Evolutionary conservation across 2,113 vertebrate genomes (phyloP), one percentile per base, ranked within the genome.

Genomic region (Pterocles burchelli): DNA sequence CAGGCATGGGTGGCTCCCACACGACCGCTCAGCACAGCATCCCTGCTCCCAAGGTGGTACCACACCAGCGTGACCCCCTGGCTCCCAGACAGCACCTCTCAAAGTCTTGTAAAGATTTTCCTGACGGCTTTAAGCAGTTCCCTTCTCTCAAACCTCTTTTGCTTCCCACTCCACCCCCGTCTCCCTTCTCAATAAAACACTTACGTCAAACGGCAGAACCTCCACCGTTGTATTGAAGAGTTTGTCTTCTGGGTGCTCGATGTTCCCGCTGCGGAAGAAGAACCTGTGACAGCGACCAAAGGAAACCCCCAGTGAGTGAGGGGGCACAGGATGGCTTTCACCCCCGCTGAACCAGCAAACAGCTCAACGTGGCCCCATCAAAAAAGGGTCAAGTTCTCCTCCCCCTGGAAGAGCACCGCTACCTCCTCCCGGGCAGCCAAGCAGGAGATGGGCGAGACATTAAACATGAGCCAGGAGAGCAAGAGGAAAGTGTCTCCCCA

Each of bases 261-360:
- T 99, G 97, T 99, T 99, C 52, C 99, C 99, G 8, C 99, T 99
- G 75, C 99, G 98, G 96, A 99, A 99, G 98, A 99, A 99, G 98
- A 98, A 99, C 98, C 99, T 99, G 97, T 86, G 93, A 85, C 74
- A 85, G 79, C 90, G 82, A 91, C 11, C 88, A 93, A 93, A 90
- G 59, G 79, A 78, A 71, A 87, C 36, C 68, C 73, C 86, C 57
- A 26, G 7, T 81, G 54, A 88, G 71, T 0, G 2, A 31, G 13
- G 29, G 29, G 43, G 41, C 13, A 72, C 51, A 7, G 0, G 36
- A 58, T 38, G 67, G 31, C 54, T 84, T 68, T 17, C 43, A 54
- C 20, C 59, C 25, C 18, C 52, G 31, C 36, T 29, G 51, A 87
- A 45, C 22, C 48, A 55, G 6, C 84, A 19, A n/a, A 49, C 51